Conservation (phyloP, 2,797 vertebrate genomes). For the Arrhamphus sclerolepis region DNA sequence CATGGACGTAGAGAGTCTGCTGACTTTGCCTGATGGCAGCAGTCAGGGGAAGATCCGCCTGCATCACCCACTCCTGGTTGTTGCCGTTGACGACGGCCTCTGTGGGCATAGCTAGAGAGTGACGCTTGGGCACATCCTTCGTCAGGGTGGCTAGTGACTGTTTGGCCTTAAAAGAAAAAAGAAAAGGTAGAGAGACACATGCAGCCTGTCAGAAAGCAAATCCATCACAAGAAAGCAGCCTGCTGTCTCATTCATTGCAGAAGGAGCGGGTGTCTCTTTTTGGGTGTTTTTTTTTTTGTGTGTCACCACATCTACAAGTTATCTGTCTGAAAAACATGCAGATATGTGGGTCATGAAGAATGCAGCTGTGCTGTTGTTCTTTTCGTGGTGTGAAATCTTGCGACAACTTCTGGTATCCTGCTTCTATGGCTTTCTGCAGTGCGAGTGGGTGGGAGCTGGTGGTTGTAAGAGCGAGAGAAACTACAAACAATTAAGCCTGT, state of each 20-base stretch:
- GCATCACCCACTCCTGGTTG: conserved; percentile 99
- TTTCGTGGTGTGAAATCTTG: conserved; percentile 37
- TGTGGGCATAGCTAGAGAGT: conserved; percentile 95
- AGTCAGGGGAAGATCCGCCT: conserved; percentile 95
- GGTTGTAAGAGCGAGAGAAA: conserved; percentile 16
- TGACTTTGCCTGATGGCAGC: conserved; percentile 98
- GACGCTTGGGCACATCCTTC: conserved; percentile 97
- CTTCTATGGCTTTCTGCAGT: conserved; percentile 11
- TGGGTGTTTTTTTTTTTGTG: not conserved
- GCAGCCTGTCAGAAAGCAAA: conserved; percentile 15
- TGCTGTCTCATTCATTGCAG: not conserved
- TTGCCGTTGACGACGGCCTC: conserved; percentile 96
- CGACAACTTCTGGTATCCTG: conserved; percentile 15
- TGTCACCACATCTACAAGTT: not conserved
- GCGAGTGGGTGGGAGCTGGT: not conserved
- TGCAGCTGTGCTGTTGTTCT: conserved; percentile 43
- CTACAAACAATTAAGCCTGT: conserved; percentile 51
- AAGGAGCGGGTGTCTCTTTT: not conserved
- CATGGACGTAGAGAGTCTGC: conserved; percentile 93
- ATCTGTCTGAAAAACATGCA: conserved; percentile 12
- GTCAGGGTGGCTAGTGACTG: conserved; percentile 96
- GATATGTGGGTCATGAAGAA: conserved; percentile 42
- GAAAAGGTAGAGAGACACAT: conserved; percentile 46
- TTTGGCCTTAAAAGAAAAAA: conserved; percentile 89
- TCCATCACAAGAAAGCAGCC: not conserved